Conservation (phyloP, 2,113 vertebrate species). For the Psittacus erithacus region DNA sequence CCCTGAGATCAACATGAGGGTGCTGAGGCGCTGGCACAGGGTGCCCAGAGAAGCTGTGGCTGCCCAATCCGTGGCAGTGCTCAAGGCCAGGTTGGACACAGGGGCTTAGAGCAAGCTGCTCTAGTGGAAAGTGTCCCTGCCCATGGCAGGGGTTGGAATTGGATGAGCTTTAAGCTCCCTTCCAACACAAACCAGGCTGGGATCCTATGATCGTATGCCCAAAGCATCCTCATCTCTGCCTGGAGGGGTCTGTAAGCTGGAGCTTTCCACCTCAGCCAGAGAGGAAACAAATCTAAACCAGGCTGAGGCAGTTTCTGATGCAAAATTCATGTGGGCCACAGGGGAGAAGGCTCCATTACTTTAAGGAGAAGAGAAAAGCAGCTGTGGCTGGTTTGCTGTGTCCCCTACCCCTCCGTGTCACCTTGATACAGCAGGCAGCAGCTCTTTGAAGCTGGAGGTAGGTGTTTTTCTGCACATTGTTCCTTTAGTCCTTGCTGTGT, state of each 20-base stretch:
- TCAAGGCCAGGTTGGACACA: too few species aligned
- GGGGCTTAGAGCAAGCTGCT: background rate
- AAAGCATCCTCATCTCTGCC: background rate
- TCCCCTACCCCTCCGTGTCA: background rate
- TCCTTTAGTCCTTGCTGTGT: background rate
- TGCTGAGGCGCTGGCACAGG: background rate
- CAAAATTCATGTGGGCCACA: constrained; percentile 44
- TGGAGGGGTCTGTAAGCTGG: background rate
- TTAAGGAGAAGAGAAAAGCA: constrained; percentile 17
- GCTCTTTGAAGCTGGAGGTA: background rate
- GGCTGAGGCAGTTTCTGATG: constrained; percentile 14
- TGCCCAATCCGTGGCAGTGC: background rate
- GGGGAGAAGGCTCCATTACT: constrained; percentile 22
- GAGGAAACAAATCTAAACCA: background rate
- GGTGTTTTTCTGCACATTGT: background rate
- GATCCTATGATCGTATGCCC: background rate
- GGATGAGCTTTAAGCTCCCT: background rate
- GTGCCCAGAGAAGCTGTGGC: background rate
- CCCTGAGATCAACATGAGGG: background rate
- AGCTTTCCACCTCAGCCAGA: background rate
- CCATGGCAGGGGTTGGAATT: background rate
- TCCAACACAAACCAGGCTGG: background rate
- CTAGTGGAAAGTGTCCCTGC: background rate
- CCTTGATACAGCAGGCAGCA: background rate
- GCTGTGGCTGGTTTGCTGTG: background rate